Evolutionary conservation across 1,140 invertebrate genomes (phyloP).

Genomic region (Drosophila leontia): DNA sequence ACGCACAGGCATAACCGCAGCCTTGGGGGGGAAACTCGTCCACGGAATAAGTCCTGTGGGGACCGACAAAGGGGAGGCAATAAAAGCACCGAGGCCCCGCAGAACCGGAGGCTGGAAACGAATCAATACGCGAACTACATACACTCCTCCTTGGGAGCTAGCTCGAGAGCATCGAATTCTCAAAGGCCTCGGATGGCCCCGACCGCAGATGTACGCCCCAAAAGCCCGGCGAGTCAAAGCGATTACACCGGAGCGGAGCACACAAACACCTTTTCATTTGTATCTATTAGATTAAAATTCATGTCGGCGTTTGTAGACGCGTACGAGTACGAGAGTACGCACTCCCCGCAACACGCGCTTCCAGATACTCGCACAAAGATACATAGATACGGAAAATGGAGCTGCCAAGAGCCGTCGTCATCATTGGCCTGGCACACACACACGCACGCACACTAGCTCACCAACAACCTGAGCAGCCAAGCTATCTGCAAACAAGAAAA

Average conservation of each 20-base stretch:
- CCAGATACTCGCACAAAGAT: constrained; percentile 33
- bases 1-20: constrained; percentile 41
- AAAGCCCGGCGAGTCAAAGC: constrained; percentile 56
- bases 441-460: constrained; percentile 9
- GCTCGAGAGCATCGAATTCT: constrained; percentile 1
- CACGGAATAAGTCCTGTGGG: constrained; percentile 41
- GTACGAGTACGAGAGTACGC: constrained; percentile 41
- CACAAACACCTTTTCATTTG: constrained; percentile 82
- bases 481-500: constrained; percentile 46
- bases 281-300: constrained; percentile 85
- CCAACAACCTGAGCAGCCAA: constrained; percentile 21
- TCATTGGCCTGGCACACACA: constrained; percentile 68
- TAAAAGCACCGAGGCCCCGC: constrained; percentile 23
- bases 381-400: constrained; percentile 55
- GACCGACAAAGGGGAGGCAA: constrained; percentile 24
- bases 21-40: constrained; percentile 25
- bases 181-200: constrained; percentile 1
- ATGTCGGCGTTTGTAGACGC: constrained; percentile 67
- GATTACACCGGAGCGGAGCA: constrained; percentile 62
- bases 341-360: constrained; percentile 57
- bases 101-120: constrained; percentile 18
- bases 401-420: constrained; percentile 62
- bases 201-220: constrained; percentile 20
- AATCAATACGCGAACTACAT: constrained; percentile 47
- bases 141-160: constrained; percentile 14